Evolutionary conservation across 2,888 invertebrate genomes (phyloP).

Genomic region (Lathronympha strigana): DNA sequence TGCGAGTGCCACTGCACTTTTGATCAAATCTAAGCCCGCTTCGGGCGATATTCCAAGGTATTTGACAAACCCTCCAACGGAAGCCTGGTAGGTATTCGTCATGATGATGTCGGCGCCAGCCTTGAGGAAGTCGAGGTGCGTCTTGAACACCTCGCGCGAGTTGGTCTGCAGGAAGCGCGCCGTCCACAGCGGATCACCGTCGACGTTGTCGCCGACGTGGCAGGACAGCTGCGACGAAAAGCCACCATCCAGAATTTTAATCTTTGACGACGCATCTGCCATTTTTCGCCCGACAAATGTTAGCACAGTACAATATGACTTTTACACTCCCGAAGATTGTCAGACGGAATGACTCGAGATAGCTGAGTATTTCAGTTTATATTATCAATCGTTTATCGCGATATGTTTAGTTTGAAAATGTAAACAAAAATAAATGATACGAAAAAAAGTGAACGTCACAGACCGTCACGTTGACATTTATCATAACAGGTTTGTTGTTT

Average conservation of each 20-base stretch:
- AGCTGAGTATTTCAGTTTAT: constrained; percentile 20
- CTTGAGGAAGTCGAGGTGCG: constrained; percentile 91
- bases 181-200: constrained; percentile 95
- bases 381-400: constrained; percentile 40
- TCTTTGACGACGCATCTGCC: constrained; percentile 25
- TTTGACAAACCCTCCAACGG: constrained; percentile 88
- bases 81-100: constrained; percentile 96
- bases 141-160: constrained; percentile 89
- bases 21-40: constrained; percentile 88
- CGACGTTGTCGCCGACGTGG: constrained; percentile 87
- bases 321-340: constrained; percentile 14
- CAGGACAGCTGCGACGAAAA: constrained; percentile 91
- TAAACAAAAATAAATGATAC: constrained; percentile 41
- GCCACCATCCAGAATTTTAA: constrained; percentile 86
- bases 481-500: constrained; percentile 17
- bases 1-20: constrained; percentile 88
- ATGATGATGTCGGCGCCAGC: constrained; percentile 94
- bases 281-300: constrained; percentile 21
- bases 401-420: constrained; percentile 36
- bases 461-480: constrained; percentile 30
- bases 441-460: constrained; percentile 36
- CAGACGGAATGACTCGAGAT: constrained; percentile 19
- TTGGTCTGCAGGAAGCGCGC: constrained; percentile 91
- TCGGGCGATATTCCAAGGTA: constrained; percentile 87
- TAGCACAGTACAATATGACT: not conserved